A percentile compares a stretch with the other conserved stretches of the same genome.
phyloP scores from a whole-genome alignment of 2,797 vertebrate species.

The Sibirionetta formosa region DNA sequence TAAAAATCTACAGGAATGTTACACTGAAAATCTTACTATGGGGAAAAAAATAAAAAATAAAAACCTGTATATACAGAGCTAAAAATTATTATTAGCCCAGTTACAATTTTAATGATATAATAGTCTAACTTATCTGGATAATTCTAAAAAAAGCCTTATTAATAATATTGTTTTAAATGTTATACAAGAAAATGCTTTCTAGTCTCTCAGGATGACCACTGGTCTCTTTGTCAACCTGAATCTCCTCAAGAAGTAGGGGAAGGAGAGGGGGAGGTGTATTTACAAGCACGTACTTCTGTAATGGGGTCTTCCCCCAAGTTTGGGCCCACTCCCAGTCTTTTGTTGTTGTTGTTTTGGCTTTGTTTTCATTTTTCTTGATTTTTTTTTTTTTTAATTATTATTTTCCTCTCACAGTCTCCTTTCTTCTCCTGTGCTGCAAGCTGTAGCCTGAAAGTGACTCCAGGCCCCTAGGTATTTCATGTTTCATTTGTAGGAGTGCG shows the following conservation, averaged over 20 bases:
- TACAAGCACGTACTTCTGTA: background rate
- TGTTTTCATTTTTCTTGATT: background rate
- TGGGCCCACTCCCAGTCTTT: background rate
- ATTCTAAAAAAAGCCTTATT: background rate
- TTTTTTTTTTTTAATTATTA: background rate
- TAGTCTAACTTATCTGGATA: background rate
- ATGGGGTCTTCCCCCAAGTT: background rate
- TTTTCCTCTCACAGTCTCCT: background rate
- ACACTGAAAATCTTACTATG: background rate
- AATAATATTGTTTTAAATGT: background rate
- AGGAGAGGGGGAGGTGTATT: too few species aligned
- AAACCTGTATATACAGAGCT: accelerated
- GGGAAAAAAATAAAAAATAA: background rate
- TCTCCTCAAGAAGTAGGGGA: background rate
- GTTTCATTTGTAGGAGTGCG: background rate
- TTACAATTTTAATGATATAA: background rate
- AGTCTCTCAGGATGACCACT: background rate
- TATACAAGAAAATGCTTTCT: background rate
- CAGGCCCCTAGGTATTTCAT: background rate
- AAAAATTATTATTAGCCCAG: background rate
- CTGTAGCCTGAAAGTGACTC: background rate
- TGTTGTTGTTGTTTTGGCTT: too few species aligned
- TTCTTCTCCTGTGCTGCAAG: background rate
- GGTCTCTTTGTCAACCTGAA: too few species aligned
- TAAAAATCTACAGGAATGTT: background rate